These are phyloP conservation scores for Sarcophaga subvicina DNA, from an alignment of 2,888 invertebrate genomes.

Conservation along the genomic window DNA sequence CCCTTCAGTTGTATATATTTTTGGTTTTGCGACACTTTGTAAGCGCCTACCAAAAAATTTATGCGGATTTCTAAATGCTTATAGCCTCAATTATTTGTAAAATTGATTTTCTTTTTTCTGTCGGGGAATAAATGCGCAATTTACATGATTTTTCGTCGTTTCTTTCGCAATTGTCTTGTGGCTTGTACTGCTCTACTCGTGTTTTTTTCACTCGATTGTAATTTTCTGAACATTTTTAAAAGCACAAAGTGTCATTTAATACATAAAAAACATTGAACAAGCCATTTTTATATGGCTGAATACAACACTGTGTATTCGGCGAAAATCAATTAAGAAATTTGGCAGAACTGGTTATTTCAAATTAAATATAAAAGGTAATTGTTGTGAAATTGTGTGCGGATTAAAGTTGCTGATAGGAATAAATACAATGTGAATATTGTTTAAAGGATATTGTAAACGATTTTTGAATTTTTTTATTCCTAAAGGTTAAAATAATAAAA, in stretches of 20 bases:
- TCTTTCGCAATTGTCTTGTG: conserved; percentile 70
- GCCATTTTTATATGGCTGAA: conserved; percentile 49
- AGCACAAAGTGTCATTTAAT: conserved; percentile 66
- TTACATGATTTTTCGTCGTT: conserved; percentile 69
- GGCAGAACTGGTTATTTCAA: conserved; percentile 14
- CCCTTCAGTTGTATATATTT: conserved; percentile 36
- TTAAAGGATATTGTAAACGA: no score
- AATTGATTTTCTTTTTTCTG: conserved; percentile 62
- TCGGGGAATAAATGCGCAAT: conserved; percentile 67
- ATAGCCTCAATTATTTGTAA: conserved; percentile 56
- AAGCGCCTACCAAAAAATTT: conserved; percentile 51
- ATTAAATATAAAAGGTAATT: conserved; percentile 2
- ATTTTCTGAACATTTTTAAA: conserved; percentile 69
- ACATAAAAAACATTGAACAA: conserved; percentile 59
- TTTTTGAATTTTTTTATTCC: no score
- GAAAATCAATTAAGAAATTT: conserved; percentile 11
- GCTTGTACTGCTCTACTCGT: conserved; percentile 69
- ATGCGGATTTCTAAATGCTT: conserved; percentile 56
- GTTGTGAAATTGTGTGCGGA: conserved; percentile 1
- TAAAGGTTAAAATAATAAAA: no score
- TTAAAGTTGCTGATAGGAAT: neutral
- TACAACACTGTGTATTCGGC: conserved; percentile 52
- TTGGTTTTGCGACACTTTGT: conserved; percentile 41
- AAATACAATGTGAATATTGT: no score
- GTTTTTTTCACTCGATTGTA: conserved; percentile 68